Evolutionary conservation across 53 echinoderm and acorn worm genomes (phyloP), one percentile per base, ranked within the genome.

Genomic region (Mesocentrotus franciscanus): DNA sequence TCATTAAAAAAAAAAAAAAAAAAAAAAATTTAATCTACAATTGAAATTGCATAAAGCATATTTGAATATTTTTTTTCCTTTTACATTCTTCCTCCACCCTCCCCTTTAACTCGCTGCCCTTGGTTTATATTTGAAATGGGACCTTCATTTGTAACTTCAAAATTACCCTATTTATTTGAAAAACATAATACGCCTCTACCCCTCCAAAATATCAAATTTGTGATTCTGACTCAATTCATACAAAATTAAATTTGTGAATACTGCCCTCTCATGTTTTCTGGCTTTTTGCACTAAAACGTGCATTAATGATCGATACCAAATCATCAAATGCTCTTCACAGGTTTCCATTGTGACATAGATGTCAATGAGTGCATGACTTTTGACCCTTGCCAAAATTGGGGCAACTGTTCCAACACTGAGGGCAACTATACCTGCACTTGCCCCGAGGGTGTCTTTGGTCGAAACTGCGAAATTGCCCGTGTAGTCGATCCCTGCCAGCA

Each of bases 341-440:
- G 87, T 59, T n/a, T 56, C 10, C 87, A 57, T 36, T 98, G 98
- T 95, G 94, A 96, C 34, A 74, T 16, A 15, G 97, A 98, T 89
- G 97, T 96, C 29, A 93, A 98, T 90, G 98, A 98, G 83, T 98
- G 98, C 72, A 16, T 39, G 70, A 56, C 78, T 29, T 61, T 71
- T 60, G 68, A 90, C 35, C 96, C 96, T 34, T 98, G 98, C 62
- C 90, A 93, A 95, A 98, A 98, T 72, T 91, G 92, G 15, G 97
- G 95, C 71, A 96, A 71, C 32, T 98, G 98, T 85, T 92, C 89
- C 87, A 96, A 98, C 92, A 91, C 89, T 4, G 34, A 32, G 71
- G 97, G 97, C 64, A 78, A 93, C 87, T 98, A 96, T 64, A 79
- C 35, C 4, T 98, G 98, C 57, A 55, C 13, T 30, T 98, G 98